Evolutionary conservation across 1,140 invertebrate species (phyloP).

Genomic region (Temnothorax nylanderi): DNA sequence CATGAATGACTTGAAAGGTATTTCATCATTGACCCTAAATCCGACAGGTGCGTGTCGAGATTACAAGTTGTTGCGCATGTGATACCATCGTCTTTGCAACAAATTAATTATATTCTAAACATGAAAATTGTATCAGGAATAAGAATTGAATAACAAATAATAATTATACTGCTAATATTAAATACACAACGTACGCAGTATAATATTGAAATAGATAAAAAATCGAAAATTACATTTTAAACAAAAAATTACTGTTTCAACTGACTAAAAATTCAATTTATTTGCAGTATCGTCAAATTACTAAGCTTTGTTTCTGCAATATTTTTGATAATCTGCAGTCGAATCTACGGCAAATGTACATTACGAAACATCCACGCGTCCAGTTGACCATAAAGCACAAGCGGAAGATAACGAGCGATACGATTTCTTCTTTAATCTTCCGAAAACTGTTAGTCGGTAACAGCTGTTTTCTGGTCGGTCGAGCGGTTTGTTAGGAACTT

Average conservation of each 20-base stretch:
- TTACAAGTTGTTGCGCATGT: constrained; percentile 14
- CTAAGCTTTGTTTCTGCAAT: too few relatives aligned
- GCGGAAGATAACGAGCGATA: neutral
- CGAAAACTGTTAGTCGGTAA: constrained; percentile 23
- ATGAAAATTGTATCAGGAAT: constrained; percentile 12
- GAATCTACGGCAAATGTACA: neutral
- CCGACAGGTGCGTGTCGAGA: constrained; percentile 39
- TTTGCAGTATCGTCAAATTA: too few relatives aligned
- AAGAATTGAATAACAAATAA: neutral
- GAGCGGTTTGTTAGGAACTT: constrained; percentile 63
- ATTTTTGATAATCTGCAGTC: neutral
- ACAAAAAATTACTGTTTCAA: neutral
- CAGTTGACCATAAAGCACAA: neutral
- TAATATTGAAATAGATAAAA: neutral
- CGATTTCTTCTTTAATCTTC: constrained; percentile 14
- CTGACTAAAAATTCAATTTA: neutral
- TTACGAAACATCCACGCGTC: neutral
- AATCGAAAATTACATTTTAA: neutral
- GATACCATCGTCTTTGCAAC: neutral
- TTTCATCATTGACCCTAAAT: constrained; percentile 49
- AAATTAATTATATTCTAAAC: neutral
- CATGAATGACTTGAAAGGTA: constrained; percentile 26
- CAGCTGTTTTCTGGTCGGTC: constrained; percentile 63
- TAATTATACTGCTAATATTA: neutral
- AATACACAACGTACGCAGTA: neutral